phyloP scores from a whole-genome alignment of 2,797 vertebrate species.

The Melanotaenia pygmaea region DNA sequence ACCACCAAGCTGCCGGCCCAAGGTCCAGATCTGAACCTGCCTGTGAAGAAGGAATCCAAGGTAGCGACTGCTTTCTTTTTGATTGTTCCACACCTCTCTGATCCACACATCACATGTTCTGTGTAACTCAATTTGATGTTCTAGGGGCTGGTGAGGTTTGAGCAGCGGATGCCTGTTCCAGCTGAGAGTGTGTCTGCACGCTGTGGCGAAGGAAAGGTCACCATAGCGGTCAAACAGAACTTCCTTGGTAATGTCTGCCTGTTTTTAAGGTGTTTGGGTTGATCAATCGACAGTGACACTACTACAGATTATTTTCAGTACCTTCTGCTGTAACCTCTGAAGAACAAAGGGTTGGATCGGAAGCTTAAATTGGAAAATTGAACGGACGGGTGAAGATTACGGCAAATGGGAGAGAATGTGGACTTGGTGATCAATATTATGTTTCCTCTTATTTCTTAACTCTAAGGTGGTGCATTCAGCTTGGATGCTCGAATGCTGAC shows the following conservation, averaged over 20 bases:
- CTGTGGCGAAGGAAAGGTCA: conserved; percentile 62
- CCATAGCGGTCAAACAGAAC: conserved; percentile 70
- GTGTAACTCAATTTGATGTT: background rate
- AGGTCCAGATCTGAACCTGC: conserved; percentile 39
- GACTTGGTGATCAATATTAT: conserved; percentile 45
- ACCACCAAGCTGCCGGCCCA: background rate
- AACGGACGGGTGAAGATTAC: conserved; percentile 47
- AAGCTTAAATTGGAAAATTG: conserved; percentile 32
- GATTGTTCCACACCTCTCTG: too few species aligned
- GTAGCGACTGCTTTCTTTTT: conserved; percentile 4
- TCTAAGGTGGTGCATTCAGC: conserved; percentile 8
- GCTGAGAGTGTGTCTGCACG: conserved; percentile 54
- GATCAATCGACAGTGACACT: background rate
- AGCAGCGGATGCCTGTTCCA: conserved; percentile 33
- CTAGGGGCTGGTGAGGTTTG: conserved; percentile 41
- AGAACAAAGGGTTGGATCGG: conserved; percentile 20
- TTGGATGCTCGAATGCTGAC: conserved; percentile 28
- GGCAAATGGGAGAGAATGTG: conserved; percentile 51
- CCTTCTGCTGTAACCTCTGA: conserved; percentile 13
- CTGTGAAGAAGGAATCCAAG: conserved; percentile 34
- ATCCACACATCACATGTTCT: background rate
- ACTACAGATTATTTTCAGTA: conserved; percentile 6
- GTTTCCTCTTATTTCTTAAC: conserved; percentile 58
- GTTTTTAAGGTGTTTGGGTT: conserved; percentile 12
- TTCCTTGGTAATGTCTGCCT: conserved; percentile 68